Evolutionary conservation across 2,113 vertebrate species (phyloP).

Genomic region (Acrocephalus arundinaceus): DNA sequence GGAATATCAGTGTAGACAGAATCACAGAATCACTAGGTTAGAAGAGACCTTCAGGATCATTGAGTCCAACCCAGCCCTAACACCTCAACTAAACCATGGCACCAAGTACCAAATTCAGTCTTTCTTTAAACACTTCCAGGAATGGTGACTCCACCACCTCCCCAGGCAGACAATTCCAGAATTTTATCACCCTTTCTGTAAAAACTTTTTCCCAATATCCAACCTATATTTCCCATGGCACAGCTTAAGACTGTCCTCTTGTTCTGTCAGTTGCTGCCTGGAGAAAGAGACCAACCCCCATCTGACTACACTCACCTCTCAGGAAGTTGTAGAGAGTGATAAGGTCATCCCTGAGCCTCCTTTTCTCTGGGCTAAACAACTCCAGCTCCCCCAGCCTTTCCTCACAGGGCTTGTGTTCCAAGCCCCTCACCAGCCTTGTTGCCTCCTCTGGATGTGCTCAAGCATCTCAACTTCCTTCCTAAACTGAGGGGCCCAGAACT

Average conservation of each 20-base stretch:
- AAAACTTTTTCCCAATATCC: background rate
- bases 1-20: background rate
- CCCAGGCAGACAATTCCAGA: background rate
- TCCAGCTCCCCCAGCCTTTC: background rate
- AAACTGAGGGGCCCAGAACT: background rate
- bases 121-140: background rate
- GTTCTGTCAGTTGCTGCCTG: background rate
- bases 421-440: background rate
- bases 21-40: background rate
- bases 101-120: background rate
- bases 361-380: background rate
- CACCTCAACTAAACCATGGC: background rate
- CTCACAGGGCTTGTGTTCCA: background rate
- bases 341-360: background rate
- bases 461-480: too few species aligned
- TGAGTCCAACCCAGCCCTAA: background rate
- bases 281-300: background rate
- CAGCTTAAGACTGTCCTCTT: background rate
- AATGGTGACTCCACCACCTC: background rate
- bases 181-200: background rate
- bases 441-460: too few species aligned
- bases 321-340: background rate
- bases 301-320: background rate
- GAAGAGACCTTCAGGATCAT: background rate
- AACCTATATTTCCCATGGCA: background rate